Conservation (phyloP, 2,113 vertebrate species). For the Talpa occidentalis region DNA sequence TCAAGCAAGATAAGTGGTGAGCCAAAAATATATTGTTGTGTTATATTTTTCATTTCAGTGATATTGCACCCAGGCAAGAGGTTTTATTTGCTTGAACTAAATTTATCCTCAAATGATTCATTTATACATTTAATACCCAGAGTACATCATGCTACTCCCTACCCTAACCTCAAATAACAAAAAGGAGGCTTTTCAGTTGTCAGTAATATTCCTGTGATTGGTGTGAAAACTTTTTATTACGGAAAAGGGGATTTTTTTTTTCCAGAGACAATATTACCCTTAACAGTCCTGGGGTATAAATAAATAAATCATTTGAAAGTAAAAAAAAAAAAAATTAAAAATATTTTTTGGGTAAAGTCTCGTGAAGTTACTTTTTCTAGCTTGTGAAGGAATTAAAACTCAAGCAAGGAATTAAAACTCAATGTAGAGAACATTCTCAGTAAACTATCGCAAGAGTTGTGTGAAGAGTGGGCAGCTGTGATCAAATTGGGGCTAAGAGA, state of each 20-base stretch:
- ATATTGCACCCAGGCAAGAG: not conserved
- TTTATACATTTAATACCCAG: not conserved
- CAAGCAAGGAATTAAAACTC: not conserved
- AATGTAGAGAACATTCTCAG: not conserved
- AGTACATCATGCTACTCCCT: not conserved
- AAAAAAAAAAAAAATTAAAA: not conserved
- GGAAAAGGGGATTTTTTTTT: constrained; percentile 18
- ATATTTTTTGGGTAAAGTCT: not conserved
- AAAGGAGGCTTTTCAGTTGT: not conserved
- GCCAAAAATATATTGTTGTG: not conserved
- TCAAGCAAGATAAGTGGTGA: not conserved
- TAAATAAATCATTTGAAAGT: not conserved
- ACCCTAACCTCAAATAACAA: not conserved
- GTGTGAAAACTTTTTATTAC: not conserved
- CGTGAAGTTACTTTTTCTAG: not conserved
- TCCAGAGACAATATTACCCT: not conserved
- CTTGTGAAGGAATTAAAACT: constrained; percentile 28
- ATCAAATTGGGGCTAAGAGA: not conserved
- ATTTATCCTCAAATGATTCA: not conserved
- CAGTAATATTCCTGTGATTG: not conserved
- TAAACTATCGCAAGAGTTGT: not conserved
- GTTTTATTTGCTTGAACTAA: constrained; percentile 34
- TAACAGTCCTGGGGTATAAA: too few species aligned
- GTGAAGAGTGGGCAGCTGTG: not conserved
- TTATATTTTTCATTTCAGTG: not conserved